Evolutionary conservation across 2,888 invertebrate species (phyloP).

Genomic region (Acrobeloides nanus): DNA sequence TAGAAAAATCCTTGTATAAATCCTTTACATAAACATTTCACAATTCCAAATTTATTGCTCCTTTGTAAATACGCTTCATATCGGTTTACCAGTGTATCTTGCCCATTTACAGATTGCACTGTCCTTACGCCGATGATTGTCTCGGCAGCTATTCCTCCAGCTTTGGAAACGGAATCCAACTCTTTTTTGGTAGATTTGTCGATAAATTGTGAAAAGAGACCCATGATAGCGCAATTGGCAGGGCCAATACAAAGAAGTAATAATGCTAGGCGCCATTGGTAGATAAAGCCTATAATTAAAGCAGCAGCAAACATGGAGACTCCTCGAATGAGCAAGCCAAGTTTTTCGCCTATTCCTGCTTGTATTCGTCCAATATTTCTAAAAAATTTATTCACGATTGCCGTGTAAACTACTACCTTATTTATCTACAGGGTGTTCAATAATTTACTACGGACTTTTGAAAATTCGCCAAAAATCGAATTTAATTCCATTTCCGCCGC

Average conservation of each 20-base stretch:
- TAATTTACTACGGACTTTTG: too few species aligned
- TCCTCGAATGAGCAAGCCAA: conserved; percentile 21
- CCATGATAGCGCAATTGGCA: too few species aligned
- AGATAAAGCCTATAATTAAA: too few species aligned
- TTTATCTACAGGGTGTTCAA: too few species aligned
- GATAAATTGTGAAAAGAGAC: too few species aligned
- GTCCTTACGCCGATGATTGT: conserved; percentile 15
- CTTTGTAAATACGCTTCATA: conserved; percentile 12
- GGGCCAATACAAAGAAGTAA: too few species aligned
- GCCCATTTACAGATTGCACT: conserved; percentile 23
- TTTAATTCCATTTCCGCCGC: too few species aligned
- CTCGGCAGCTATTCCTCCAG: conserved; percentile 23
- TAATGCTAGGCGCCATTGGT: too few species aligned
- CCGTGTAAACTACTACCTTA: too few species aligned
- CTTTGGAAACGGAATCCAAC: conserved; percentile 14
- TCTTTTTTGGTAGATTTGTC: conserved; percentile 17
- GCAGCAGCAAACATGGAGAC: too few species aligned
- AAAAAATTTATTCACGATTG: too few species aligned
- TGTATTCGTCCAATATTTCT: conserved; percentile 24
- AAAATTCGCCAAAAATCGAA: too few species aligned
- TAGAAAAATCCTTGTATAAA: conserved; percentile 11
- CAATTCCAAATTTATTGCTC: conserved; percentile 14
- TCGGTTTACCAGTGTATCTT: conserved; percentile 22
- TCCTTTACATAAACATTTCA: conserved; percentile 16
- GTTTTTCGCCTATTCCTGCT: conserved; percentile 26